These are phyloP conservation scores for Shinisaurus crocodilurus DNA, from an alignment of 2,113 vertebrate genomes.

Conservation along the genomic window DNA sequence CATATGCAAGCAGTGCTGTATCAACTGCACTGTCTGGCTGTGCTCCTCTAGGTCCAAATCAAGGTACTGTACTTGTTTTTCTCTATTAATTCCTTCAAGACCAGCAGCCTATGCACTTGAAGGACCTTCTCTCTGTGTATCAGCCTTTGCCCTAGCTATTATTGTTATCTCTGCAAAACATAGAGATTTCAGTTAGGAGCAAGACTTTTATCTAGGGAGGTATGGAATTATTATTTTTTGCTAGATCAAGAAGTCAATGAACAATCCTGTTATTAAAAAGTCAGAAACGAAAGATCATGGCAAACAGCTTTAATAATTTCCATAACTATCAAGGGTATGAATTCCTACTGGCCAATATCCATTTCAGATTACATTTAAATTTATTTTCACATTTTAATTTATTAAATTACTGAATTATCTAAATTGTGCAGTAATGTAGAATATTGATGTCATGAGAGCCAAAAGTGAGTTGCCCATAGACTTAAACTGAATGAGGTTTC, in stretches of 20 bases:
- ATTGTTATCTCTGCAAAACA: not conserved
- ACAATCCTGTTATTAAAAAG: not conserved
- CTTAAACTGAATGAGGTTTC: not conserved
- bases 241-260: not conserved
- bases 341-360: not conserved
- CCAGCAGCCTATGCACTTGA: not conserved
- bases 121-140: not conserved
- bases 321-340: not conserved
- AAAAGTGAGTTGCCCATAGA: not conserved
- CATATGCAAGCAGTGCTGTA: not conserved
- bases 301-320: not conserved
- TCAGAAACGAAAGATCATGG: not conserved
- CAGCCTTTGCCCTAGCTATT: not conserved
- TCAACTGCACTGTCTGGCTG: not conserved
- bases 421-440: not conserved
- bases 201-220: not conserved
- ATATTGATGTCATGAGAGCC: not conserved
- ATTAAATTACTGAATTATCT: not conserved
- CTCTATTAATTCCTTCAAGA: not conserved
- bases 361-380: not conserved
- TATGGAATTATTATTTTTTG: not conserved
- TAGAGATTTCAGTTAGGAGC: too few species aligned
- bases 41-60: not conserved
- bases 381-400: not conserved
- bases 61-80: not conserved